These are phyloP conservation scores for Acinonyx jubatus DNA, from an alignment of 2,113 vertebrate genomes.

Conservation along the genomic window DNA sequence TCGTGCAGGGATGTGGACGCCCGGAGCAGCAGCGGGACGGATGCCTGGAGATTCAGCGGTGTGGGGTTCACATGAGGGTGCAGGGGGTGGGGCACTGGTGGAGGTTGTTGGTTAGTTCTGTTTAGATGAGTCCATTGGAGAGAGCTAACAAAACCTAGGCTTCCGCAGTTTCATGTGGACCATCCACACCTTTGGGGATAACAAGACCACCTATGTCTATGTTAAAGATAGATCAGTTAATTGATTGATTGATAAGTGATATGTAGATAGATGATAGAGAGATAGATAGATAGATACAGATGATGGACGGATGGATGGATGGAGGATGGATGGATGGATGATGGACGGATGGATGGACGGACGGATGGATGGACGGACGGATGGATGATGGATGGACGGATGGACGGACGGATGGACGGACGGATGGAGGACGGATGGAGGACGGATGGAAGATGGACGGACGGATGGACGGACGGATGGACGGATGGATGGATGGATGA, in stretches of 20 bases:
- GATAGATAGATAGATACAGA: too few species aligned
- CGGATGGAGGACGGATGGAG: too few species aligned
- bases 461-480: too few species aligned
- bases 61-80: fast-evolving
- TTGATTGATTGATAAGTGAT: background rate
- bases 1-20: background rate
- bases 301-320: background rate
- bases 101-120: fast-evolving
- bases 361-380: too few species aligned
- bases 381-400: background rate
- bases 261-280: too few species aligned
- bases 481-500: too few species aligned
- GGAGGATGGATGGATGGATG: too few species aligned
- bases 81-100: too few species aligned
- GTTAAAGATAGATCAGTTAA: background rate
- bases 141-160: background rate
- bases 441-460: too few species aligned
- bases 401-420: too few species aligned
- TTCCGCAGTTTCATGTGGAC: background rate
- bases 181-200: background rate
- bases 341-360: too few species aligned
- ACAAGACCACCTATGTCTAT: background rate
- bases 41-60: background rate
- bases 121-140: background rate
- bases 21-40: background rate